Evolutionary conservation across 2,113 vertebrate genomes (phyloP).

Genomic region (Isichthys henryi): DNA sequence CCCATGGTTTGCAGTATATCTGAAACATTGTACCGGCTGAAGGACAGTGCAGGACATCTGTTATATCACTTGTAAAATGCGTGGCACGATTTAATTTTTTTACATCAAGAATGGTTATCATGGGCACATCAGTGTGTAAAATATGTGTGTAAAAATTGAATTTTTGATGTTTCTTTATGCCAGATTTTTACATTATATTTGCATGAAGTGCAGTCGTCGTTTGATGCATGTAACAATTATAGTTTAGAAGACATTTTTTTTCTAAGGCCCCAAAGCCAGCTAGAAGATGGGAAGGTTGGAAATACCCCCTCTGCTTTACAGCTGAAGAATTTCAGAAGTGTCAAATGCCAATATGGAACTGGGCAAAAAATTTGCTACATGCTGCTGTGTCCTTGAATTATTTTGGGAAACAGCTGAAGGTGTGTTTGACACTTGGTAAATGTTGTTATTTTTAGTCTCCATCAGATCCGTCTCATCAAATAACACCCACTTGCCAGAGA

Average conservation of each 20-base stretch:
- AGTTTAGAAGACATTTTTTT: not conserved
- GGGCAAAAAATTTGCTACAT: not conserved
- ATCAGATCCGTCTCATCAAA: conserved; percentile 2
- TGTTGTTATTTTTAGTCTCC: conserved; percentile 17
- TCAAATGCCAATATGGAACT: not conserved
- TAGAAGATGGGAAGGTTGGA: not conserved
- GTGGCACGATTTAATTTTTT: not conserved
- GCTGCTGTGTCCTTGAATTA: conserved; percentile 13
- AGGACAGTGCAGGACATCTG: not conserved
- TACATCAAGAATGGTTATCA: not conserved
- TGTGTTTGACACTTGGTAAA: conserved; percentile 14
- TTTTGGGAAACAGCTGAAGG: conserved; percentile 3
- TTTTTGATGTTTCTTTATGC: not conserved
- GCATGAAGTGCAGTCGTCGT: not conserved
- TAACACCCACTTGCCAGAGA: not conserved
- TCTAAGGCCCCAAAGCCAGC: not conserved
- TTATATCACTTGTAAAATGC: not conserved
- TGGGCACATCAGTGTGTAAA: not conserved
- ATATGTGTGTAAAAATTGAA: not conserved
- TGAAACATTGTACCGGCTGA: not conserved
- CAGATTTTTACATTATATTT: not conserved
- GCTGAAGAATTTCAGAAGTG: not conserved
- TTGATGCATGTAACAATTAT: not conserved
- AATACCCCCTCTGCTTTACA: not conserved
- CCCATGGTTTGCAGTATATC: not conserved